These are phyloP conservation scores for Megalonaias nervosa DNA, from an alignment of 1,140 invertebrate genomes.

Conservation along the genomic window DNA sequence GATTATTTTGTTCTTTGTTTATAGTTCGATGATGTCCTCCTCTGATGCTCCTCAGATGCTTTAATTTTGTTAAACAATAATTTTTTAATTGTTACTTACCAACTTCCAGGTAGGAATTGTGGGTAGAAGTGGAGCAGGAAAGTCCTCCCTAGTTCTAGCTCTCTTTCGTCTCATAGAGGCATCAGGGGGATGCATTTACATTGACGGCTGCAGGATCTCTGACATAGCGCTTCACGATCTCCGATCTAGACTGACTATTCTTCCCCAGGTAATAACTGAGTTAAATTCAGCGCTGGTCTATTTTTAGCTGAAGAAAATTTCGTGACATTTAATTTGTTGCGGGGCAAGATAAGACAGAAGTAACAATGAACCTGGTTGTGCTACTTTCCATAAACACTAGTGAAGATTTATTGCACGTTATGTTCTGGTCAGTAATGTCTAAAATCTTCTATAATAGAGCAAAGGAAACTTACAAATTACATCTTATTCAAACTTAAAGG, in stretches of 20 bases:
- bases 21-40: no score
- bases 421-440: no score
- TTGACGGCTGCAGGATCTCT: slow-evolving; percentile 83
- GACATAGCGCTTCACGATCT: slow-evolving; percentile 76
- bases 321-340: background rate
- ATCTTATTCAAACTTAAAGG: background rate
- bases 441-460: background rate
- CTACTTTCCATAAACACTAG: background rate
- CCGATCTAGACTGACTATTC: slow-evolving; percentile 85
- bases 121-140: slow-evolving; percentile 75
- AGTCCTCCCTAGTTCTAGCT: slow-evolving; percentile 72
- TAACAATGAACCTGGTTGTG: background rate
- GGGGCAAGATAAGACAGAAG: background rate
- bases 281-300: background rate
- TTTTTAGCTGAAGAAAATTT: background rate
- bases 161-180: slow-evolving; percentile 74
- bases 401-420: background rate
- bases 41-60: no score
- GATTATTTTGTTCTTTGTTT: no score
- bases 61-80: background rate
- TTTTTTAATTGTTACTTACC: no score
- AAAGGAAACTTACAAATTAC: background rate
- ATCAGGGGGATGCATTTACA: slow-evolving; percentile 84
- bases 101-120: slow-evolving; percentile 74
- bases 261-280: slow-evolving; percentile 80